These are phyloP conservation scores for Helleia helle DNA, from an alignment of 2,888 invertebrate species.

Conservation along the genomic window DNA sequence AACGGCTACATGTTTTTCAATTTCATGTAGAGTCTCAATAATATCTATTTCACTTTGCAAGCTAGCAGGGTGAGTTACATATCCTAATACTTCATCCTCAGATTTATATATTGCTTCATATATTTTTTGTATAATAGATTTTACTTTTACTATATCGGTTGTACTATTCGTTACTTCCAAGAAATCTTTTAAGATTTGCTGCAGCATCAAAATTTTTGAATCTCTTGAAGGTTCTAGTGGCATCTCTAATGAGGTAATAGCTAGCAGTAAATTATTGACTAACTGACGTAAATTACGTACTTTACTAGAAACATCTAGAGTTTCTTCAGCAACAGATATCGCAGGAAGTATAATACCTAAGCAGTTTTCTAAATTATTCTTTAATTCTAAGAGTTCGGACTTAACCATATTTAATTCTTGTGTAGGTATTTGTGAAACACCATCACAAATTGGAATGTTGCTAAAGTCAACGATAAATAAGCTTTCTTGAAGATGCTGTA, in stretches of 20 bases:
- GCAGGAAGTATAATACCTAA: slow-evolving; percentile 42
- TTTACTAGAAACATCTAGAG: slow-evolving; percentile 46
- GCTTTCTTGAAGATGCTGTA: slow-evolving; percentile 48
- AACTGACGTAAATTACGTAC: slow-evolving; percentile 38
- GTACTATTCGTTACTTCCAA: slow-evolving; percentile 39
- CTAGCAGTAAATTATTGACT: slow-evolving; percentile 39
- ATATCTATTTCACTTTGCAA: slow-evolving; percentile 42
- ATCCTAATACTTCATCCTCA: slow-evolving; percentile 49
- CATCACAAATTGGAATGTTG: slow-evolving; percentile 57
- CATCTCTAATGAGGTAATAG: slow-evolving; percentile 22
- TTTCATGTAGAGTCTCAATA: slow-evolving; percentile 43
- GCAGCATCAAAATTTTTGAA: slow-evolving; percentile 29
- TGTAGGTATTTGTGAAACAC: slow-evolving; percentile 44
- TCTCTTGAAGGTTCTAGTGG: slow-evolving; percentile 15
- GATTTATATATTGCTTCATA: slow-evolving; percentile 38
- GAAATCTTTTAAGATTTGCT: slow-evolving; percentile 34
- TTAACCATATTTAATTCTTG: slow-evolving; percentile 46
- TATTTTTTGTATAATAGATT: slow-evolving; percentile 41
- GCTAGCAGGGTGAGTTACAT: slow-evolving; percentile 31
- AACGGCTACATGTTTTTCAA: slow-evolving; percentile 30
- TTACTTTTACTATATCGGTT: slow-evolving; percentile 41
- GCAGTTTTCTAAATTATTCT: slow-evolving; percentile 43
- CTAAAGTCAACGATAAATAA: slow-evolving; percentile 45
- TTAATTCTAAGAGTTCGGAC: slow-evolving; percentile 42
- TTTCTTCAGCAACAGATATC: slow-evolving; percentile 39